A percentile compares a stretch with the other conserved stretches of the same genome.
phyloP scores from a whole-genome alignment of 2,888 invertebrate species.

The Dermolepida albohirtum region DNA sequence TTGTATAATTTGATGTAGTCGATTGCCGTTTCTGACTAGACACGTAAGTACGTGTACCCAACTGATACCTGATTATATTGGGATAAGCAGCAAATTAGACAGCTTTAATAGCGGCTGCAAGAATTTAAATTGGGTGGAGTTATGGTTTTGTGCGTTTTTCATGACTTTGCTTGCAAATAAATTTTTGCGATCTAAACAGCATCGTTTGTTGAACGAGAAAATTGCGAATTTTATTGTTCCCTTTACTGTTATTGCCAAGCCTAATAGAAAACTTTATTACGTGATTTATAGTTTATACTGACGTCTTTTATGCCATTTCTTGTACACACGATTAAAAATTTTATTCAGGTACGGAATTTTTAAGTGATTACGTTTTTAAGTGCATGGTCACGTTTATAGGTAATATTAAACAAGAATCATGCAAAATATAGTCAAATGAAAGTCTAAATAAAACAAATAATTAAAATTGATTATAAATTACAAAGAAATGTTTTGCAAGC shows the following conservation, averaged over 20 bases:
- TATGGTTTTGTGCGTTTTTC: constrained; percentile 22
- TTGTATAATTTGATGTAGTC: constrained; percentile 11
- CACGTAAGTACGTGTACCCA: too few relatives aligned
- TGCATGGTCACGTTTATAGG: neutral
- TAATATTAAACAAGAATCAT: neutral
- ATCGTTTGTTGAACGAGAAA: constrained; percentile 17
- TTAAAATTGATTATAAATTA: too few relatives aligned
- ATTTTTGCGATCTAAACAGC: constrained; percentile 22
- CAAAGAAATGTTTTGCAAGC: too few relatives aligned
- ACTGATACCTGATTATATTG: constrained; percentile 24
- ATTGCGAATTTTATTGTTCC: constrained; percentile 24
- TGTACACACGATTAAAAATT: constrained; percentile 1
- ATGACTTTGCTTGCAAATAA: constrained; percentile 40
- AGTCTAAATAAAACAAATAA: too few relatives aligned
- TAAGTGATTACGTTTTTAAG: neutral
- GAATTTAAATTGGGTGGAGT: constrained; percentile 36
- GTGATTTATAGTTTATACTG: constrained; percentile 12
- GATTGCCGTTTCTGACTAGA: constrained; percentile 2
- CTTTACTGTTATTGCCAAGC: constrained; percentile 15
- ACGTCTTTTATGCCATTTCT: constrained; percentile 7
- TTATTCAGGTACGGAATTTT: constrained; percentile 4
- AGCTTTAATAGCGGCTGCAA: constrained; percentile 9
- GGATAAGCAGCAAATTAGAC: constrained; percentile 34
- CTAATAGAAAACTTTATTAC: constrained; percentile 32
- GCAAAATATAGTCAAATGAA: too few relatives aligned